A percentile compares a stretch with the other conserved stretches of the same genome.
These are phyloP conservation scores for Pleuronectes platessa DNA, from an alignment of 2,113 vertebrate species.

Conservation along the genomic window DNA sequence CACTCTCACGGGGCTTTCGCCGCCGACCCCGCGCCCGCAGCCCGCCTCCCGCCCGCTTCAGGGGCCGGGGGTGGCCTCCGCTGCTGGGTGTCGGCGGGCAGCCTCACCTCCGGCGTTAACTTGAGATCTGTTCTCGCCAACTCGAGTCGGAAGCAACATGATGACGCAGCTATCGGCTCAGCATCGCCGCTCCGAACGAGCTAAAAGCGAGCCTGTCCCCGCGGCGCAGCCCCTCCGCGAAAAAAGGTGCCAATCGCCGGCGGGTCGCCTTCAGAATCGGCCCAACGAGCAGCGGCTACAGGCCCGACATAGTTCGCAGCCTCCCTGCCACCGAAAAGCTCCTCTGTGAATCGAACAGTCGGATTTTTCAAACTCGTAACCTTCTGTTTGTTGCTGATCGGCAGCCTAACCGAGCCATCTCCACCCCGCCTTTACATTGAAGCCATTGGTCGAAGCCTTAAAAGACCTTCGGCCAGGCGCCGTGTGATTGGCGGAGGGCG, in stretches of 20 bases:
- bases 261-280: constrained; percentile 40
- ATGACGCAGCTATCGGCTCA: constrained; percentile 82
- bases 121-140: constrained; percentile 81
- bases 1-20: constrained; percentile 40
- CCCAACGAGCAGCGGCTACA: constrained; percentile 25
- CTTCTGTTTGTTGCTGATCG: constrained; percentile 84
- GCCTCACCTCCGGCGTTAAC: constrained; percentile 77
- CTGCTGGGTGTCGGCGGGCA: constrained; percentile 49
- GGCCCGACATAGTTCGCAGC: constrained; percentile 36
- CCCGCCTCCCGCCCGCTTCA: constrained; percentile 52
- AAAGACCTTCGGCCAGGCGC: constrained; percentile 53
- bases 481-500: constrained; percentile 68
- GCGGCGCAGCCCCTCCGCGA: constrained; percentile 11
- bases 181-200: constrained; percentile 79
- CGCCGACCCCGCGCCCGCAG: constrained; percentile 30
- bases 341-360: constrained; percentile 66
- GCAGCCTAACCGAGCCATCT: constrained; percentile 74
- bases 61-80: constrained; percentile 61
- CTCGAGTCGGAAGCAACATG: constrained; percentile 82
- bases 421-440: constrained; percentile 74
- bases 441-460: constrained; percentile 79
- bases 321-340: constrained; percentile 38
- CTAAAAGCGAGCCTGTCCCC: constrained; percentile 70
- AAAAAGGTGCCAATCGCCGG: constrained; percentile 45
- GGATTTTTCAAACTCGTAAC: constrained; percentile 83